Conservation (phyloP, 1,140 invertebrate genomes). For the Drosophila takahashii region DNA sequence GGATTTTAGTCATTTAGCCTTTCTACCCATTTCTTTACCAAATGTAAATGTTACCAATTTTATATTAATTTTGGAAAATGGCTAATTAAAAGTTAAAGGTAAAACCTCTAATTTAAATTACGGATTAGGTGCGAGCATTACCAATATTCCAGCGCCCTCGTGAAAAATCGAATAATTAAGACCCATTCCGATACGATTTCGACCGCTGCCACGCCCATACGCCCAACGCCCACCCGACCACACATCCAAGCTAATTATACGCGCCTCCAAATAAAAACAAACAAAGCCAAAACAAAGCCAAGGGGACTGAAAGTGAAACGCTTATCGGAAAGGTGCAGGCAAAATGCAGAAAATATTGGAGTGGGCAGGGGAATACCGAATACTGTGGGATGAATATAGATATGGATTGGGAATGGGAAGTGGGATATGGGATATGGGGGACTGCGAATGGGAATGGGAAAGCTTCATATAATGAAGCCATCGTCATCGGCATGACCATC, state of each 20-base stretch:
- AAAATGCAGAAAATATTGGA: slow-evolving; percentile 39
- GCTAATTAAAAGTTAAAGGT: no score
- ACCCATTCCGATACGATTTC: slow-evolving; percentile 3
- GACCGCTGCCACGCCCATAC: slow-evolving; percentile 5
- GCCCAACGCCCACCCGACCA: slow-evolving; percentile 10
- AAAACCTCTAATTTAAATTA: background rate
- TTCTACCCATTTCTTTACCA: no score
- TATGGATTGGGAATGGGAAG: background rate
- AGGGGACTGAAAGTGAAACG: slow-evolving; percentile 49
- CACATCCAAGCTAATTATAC: slow-evolving; percentile 45
- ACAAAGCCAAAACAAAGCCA: slow-evolving; percentile 27
- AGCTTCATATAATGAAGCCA: slow-evolving; percentile 48
- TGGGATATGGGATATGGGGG: background rate
- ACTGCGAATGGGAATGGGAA: background rate
- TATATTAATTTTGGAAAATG: no score
- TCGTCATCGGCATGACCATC: slow-evolving; percentile 30
- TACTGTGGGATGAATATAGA: background rate
- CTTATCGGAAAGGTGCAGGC: slow-evolving; percentile 50
- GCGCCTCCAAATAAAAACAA: slow-evolving; percentile 55
- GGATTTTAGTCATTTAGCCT: no score
- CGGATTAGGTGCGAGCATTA: background rate
- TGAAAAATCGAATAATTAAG: slow-evolving; percentile 25
- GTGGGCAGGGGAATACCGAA: slow-evolving; percentile 4
- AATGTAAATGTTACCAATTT: no score
- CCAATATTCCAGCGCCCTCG: background rate